phyloP scores from a whole-genome alignment of 2,888 invertebrate species.

The Scaptodrosophila latifasciaeformis region DNA sequence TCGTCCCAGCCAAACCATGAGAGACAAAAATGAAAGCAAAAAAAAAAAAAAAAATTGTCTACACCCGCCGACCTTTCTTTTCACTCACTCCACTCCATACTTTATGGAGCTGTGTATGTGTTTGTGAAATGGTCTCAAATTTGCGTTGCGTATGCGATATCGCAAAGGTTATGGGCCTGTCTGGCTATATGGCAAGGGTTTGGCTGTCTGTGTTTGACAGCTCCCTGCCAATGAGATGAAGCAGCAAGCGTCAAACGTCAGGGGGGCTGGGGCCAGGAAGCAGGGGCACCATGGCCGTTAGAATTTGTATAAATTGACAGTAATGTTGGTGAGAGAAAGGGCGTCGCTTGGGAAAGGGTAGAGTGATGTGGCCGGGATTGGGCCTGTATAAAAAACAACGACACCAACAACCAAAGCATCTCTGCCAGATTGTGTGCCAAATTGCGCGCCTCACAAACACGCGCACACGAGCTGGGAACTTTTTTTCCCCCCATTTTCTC shows the following conservation, averaged over 20 bases:
- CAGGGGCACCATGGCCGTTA: constrained; percentile 27
- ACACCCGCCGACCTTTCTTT: too few relatives aligned
- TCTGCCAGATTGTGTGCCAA: constrained; percentile 40
- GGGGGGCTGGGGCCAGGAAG: neutral
- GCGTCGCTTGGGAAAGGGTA: constrained; percentile 20
- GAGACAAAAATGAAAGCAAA: constrained; percentile 15
- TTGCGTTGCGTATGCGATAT: constrained; percentile 42
- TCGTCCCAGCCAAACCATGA: constrained; percentile 36
- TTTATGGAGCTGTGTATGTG: constrained; percentile 19
- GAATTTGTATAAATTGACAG: constrained; percentile 65
- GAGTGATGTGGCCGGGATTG: too few relatives aligned
- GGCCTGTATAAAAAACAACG: too few relatives aligned
- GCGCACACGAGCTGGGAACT: neutral
- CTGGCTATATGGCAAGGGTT: constrained; percentile 50
- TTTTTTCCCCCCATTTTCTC: constrained; percentile 1
- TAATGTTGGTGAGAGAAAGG: constrained; percentile 38
- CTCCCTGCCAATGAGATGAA: constrained; percentile 29
- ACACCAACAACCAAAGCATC: too few relatives aligned
- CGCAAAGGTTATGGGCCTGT: constrained; percentile 50
- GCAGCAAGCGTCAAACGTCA: neutral
- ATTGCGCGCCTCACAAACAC: constrained; percentile 40
- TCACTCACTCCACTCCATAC: too few relatives aligned
- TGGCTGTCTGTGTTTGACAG: constrained; percentile 22
- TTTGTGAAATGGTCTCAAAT: constrained; percentile 55
- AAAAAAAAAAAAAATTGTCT: constrained; percentile 5